These are phyloP conservation scores for Tenthredo scrophulariae DNA, from an alignment of 2,888 invertebrate species.

Conservation along the genomic window DNA sequence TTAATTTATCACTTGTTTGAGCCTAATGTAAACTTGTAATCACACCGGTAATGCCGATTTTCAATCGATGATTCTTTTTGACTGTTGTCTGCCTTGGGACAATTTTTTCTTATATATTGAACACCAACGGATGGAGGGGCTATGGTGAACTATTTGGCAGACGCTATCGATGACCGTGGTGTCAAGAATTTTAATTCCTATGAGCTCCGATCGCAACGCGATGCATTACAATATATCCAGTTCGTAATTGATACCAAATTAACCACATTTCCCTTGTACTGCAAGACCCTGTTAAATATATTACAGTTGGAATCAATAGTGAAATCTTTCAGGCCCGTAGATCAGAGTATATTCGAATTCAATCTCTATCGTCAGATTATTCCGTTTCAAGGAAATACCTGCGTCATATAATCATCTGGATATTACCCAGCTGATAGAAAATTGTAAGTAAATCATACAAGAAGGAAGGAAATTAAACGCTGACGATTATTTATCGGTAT, in stretches of 20 bases:
- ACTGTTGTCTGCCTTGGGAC: slow-evolving; percentile 69
- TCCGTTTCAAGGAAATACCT: background rate
- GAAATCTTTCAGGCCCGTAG: no score
- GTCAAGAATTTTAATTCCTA: slow-evolving; percentile 75
- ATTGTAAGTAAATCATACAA: background rate
- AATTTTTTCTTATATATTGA: slow-evolving; percentile 75
- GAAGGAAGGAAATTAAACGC: background rate
- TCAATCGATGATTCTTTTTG: slow-evolving; percentile 63
- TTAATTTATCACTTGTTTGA: slow-evolving; percentile 24
- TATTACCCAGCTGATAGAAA: background rate
- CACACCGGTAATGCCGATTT: slow-evolving; percentile 35
- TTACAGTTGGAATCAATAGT: background rate
- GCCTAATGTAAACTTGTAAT: background rate
- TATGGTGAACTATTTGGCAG: slow-evolving; percentile 76
- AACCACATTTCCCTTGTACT: slow-evolving; percentile 21
- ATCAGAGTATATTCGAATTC: background rate
- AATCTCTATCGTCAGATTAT: background rate
- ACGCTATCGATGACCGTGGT: slow-evolving; percentile 65
- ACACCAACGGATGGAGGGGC: slow-evolving; percentile 71
- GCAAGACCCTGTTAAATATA: background rate
- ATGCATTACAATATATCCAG: slow-evolving; percentile 67
- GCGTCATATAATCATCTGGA: background rate
- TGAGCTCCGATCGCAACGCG: slow-evolving; percentile 58
- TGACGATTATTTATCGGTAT: slow-evolving; percentile 8
- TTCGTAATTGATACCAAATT: slow-evolving; percentile 34